Conservation (phyloP, 2,797 vertebrate genomes). For the Iguana delicatissima region DNA sequence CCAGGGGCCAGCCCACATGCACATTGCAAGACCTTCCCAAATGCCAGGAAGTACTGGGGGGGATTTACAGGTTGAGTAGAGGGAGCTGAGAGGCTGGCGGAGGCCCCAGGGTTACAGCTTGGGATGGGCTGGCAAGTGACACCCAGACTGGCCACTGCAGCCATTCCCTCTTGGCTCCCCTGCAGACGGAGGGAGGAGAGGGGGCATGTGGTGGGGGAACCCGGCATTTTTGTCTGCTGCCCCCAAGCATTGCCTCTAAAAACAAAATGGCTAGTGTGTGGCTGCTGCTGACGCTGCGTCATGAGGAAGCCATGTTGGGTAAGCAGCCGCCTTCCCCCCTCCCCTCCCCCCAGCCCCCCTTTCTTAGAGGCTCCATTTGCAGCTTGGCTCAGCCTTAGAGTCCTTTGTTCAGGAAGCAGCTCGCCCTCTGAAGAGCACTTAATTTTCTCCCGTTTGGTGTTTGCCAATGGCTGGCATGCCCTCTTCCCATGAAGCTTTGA, state of each 20-base stretch:
- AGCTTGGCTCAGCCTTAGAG: conserved; percentile 18
- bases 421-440: conserved; percentile 66
- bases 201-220: no score
- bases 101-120: not conserved
- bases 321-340: conserved; percentile 68
- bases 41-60: not conserved
- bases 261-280: not conserved
- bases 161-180: not conserved
- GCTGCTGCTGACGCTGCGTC: conserved; percentile 48
- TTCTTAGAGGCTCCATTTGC: conserved; percentile 23
- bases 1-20: no score
- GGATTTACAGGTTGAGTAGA: not conserved
- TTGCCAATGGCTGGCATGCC: conserved; percentile 53
- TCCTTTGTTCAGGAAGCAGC: conserved; percentile 48
- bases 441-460: conserved; percentile 55
- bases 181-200: no score
- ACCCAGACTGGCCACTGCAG: not conserved
- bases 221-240: not conserved
- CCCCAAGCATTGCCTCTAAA: not conserved
- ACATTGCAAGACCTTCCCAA: no score
- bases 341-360: accelerated
- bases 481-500: conserved; percentile 62
- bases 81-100: not conserved
- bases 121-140: no score
- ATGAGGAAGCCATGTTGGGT: conserved; percentile 84